Conservation (phyloP, 2,113 vertebrate genomes). For the Vicugna pacos region DNA sequence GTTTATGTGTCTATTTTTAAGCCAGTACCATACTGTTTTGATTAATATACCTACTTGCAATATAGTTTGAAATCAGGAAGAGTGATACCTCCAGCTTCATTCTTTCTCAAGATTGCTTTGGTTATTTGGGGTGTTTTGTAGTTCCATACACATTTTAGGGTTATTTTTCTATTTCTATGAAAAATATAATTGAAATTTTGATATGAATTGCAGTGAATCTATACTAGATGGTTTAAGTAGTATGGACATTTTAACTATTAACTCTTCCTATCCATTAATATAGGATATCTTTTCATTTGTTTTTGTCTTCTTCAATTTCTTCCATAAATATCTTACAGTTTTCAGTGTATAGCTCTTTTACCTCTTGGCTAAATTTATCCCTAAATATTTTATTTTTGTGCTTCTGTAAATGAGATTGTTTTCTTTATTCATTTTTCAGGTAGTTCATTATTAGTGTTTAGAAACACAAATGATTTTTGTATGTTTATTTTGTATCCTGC, state of each 20-base stretch:
- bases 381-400: background rate
- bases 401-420: background rate
- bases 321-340: background rate
- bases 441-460: background rate
- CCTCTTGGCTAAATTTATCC: background rate
- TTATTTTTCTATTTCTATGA: background rate
- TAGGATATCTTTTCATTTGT: background rate
- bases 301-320: background rate
- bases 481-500: background rate
- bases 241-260: background rate
- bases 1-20: background rate
- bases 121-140: background rate
- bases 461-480: background rate
- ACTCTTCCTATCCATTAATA: background rate
- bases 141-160: background rate
- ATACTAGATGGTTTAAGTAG: background rate
- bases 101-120: background rate
- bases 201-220: background rate
- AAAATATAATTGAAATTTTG: background rate
- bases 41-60: background rate
- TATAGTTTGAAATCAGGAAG: background rate
- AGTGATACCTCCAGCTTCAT: background rate
- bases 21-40: background rate
- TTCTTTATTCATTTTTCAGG: background rate
- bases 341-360: background rate